Evolutionary conservation across 2,113 vertebrate species (phyloP).

Genomic region (Notothenia rossii): DNA sequence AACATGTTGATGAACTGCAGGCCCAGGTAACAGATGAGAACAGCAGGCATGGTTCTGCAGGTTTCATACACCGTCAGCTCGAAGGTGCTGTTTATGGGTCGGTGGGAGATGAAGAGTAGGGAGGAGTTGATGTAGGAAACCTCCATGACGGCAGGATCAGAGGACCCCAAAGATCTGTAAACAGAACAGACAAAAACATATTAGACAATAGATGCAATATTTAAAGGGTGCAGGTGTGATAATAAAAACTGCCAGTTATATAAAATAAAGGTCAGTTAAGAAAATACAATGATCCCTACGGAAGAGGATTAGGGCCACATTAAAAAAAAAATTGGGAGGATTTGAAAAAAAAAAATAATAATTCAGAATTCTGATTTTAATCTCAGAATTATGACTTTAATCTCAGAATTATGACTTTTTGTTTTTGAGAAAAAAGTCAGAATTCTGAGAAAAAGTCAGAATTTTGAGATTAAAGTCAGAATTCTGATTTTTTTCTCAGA

Average conservation of each 20-base stretch:
- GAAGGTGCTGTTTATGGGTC: conserved; percentile 48
- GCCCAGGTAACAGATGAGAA: conserved; percentile 80
- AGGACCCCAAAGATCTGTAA: conserved; percentile 30
- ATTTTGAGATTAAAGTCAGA: no score
- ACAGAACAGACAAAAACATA: not conserved
- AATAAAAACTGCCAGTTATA: no score
- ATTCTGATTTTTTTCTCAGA: no score
- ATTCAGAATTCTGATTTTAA: no score
- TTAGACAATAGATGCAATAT: not conserved
- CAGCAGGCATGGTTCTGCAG: conserved; percentile 70
- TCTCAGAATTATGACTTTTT: no score
- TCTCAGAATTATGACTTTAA: no score
- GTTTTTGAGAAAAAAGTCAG: no score
- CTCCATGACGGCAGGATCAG: conserved; percentile 50
- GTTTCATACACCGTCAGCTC: conserved; percentile 61
- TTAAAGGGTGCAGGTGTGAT: not conserved
- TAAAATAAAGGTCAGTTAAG: not conserved
- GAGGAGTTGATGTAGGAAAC: conserved; percentile 63
- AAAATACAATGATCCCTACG: not conserved
- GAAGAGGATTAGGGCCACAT: no score
- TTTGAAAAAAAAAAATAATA: no score
- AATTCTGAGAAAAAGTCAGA: no score
- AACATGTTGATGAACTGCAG: conserved; percentile 86
- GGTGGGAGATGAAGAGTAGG: conserved; percentile 52
- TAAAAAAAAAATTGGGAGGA: no score